These are phyloP conservation scores for Ameiurus melas DNA, from an alignment of 2,113 vertebrate species.

Conservation along the genomic window DNA sequence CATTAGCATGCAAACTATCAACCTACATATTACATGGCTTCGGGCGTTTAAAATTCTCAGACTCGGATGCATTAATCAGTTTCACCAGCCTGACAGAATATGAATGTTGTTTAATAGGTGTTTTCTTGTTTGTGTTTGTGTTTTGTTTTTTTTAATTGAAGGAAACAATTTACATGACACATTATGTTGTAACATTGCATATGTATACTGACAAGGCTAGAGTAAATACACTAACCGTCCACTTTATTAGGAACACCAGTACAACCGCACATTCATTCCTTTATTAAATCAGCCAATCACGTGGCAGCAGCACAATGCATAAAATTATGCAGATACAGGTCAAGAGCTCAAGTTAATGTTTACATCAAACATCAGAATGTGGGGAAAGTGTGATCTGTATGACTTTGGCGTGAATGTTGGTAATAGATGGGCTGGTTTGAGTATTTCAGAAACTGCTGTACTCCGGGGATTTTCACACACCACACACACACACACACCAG, in stretches of 20 bases:
- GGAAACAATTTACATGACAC: background rate
- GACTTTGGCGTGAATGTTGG: too few relatives aligned
- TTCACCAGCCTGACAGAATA: background rate
- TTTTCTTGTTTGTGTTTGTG: background rate
- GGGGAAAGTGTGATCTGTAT: too few relatives aligned
- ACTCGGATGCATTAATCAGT: background rate
- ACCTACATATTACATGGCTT: conserved; percentile 1
- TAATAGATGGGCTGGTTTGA: too few relatives aligned
- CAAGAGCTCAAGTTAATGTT: too few relatives aligned
- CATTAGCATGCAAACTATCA: conserved; percentile 1
- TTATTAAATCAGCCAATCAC: too few relatives aligned
- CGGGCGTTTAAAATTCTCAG: background rate
- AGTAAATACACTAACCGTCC: background rate
- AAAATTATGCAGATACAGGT: too few relatives aligned
- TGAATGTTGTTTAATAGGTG: background rate
- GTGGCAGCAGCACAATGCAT: too few relatives aligned
- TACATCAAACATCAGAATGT: too few relatives aligned
- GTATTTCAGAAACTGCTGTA: too few relatives aligned
- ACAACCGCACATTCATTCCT: too few relatives aligned
- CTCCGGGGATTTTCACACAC: too few relatives aligned
- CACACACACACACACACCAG: too few relatives aligned
- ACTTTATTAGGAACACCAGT: background rate
- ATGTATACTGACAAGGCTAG: background rate
- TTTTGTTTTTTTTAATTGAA: background rate
- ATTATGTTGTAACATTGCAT: background rate